Percentiles rank a stretch among this genome's conserved stretches.
Conservation (phyloP, 1,140 invertebrate genomes). For the Chymomyza costata region DNA sequence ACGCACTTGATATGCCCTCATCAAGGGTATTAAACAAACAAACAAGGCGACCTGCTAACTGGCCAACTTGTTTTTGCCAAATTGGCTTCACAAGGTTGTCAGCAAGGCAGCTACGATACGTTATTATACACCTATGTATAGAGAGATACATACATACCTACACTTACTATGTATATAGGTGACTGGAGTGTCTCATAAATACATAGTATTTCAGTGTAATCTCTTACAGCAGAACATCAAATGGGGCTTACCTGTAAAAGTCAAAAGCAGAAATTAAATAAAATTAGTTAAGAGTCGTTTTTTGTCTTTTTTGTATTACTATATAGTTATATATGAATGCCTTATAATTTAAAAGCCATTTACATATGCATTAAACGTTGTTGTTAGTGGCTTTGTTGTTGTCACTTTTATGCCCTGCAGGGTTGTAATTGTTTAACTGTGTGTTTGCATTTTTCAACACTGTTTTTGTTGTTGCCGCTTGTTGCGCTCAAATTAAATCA, state of each 20-base stretch:
- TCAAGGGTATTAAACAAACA: background rate
- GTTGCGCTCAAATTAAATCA: constrained; percentile 61
- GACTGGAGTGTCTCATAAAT: too few species aligned
- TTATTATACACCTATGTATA: too few species aligned
- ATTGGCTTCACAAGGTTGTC: constrained; percentile 60
- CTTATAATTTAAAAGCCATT: constrained; percentile 45
- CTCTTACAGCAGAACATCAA: too few species aligned
- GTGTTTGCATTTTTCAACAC: background rate
- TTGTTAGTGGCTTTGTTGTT: constrained; percentile 18
- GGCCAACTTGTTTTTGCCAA: constrained; percentile 57
- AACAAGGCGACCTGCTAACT: constrained; percentile 10
- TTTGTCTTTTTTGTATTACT: constrained; percentile 35
- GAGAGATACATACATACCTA: too few species aligned
- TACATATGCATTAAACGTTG: constrained; percentile 37
- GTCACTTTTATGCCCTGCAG: constrained; percentile 42
- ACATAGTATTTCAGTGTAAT: too few species aligned
- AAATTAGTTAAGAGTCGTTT: constrained; percentile 54
- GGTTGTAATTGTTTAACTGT: constrained; percentile 23
- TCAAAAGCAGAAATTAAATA: constrained; percentile 28
- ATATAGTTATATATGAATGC: constrained; percentile 37
- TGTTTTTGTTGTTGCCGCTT: constrained; percentile 30
- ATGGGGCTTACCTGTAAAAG: constrained; percentile 29
- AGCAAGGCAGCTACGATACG: too few species aligned
- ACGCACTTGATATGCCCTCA: constrained; percentile 1
- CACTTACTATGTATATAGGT: too few species aligned